Evolutionary conservation across 2,113 vertebrate genomes (phyloP).

Genomic region (Cynopterus brachyotis): DNA sequence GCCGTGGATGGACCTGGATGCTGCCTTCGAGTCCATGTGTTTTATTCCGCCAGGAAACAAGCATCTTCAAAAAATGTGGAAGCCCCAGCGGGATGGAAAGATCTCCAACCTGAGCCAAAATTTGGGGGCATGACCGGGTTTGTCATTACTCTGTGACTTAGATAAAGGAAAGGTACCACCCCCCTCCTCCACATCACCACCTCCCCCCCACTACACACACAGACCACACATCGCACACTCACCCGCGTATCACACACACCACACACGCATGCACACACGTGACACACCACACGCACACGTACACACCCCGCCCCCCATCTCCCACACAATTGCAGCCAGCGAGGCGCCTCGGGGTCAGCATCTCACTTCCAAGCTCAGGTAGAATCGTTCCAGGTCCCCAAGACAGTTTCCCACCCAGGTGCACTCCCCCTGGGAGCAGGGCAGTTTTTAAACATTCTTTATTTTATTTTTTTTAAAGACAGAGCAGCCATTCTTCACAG

Average conservation of each 20-base stretch:
- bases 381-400: neutral
- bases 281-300: too few species aligned
- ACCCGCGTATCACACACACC: neutral
- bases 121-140: neutral
- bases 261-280: neutral
- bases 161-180: neutral
- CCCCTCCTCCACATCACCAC: too few species aligned
- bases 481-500: constrained; percentile 73
- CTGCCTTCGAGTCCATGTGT: neutral
- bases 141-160: too few species aligned
- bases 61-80: neutral
- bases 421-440: neutral
- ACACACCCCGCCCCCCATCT: neutral
- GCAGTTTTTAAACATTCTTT: too few species aligned
- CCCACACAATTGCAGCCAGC: accelerated
- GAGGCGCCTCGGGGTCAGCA: neutral
- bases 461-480: constrained; percentile 27
- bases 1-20: too few species aligned
- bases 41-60: neutral
- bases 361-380: neutral
- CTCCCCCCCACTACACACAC: too few species aligned
- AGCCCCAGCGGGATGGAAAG: neutral
- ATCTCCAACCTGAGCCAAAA: neutral
- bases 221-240: neutral
- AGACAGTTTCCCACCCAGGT: neutral